These are phyloP conservation scores for Ataeniobius toweri DNA, from an alignment of 2,797 vertebrate species.

Conservation along the genomic window DNA sequence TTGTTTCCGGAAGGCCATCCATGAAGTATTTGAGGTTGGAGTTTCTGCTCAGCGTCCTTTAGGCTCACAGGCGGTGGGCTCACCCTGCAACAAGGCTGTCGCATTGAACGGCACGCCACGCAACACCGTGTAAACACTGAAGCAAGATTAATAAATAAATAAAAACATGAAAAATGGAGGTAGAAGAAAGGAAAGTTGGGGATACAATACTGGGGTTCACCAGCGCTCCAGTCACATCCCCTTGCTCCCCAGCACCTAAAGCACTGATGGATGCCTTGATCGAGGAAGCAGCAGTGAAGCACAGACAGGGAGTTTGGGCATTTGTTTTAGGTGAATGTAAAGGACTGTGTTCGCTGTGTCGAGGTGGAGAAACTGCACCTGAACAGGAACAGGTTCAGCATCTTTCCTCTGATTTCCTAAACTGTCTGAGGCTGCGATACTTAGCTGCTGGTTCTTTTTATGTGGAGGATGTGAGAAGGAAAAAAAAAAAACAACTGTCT, in stretches of 20 bases:
- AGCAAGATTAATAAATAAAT: constrained; percentile 24
- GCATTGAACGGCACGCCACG: constrained; percentile 94
- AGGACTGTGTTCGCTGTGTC: constrained; percentile 55
- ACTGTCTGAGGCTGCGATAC: constrained; percentile 57
- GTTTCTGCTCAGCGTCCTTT: constrained; percentile 84
- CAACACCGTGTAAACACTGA: constrained; percentile 86
- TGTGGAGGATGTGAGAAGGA: constrained; percentile 42
- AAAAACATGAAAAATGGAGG: constrained; percentile 43
- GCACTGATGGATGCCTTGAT: constrained; percentile 43
- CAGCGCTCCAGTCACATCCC: constrained; percentile 48
- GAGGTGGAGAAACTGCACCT: constrained; percentile 40
- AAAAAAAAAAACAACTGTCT: constrained; percentile 34
- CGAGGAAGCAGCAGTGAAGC: constrained; percentile 44
- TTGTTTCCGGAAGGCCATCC: constrained; percentile 99
- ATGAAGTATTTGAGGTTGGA: constrained; percentile 98
- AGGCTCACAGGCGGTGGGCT: constrained; percentile 83
- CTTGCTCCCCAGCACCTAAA: constrained; percentile 52
- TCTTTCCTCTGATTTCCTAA: constrained; percentile 48
- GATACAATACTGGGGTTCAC: constrained; percentile 51
- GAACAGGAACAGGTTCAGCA: constrained; percentile 31
- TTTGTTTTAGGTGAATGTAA: constrained; percentile 51
- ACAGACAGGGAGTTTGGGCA: constrained; percentile 51
- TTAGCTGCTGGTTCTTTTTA: constrained; percentile 62
- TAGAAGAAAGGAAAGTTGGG: constrained; percentile 37
- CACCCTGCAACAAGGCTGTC: constrained; percentile 89